Evolutionary conservation across 2,888 invertebrate species (phyloP), one percentile per base, ranked within the genome.

Genomic region (Altica lythri): DNA sequence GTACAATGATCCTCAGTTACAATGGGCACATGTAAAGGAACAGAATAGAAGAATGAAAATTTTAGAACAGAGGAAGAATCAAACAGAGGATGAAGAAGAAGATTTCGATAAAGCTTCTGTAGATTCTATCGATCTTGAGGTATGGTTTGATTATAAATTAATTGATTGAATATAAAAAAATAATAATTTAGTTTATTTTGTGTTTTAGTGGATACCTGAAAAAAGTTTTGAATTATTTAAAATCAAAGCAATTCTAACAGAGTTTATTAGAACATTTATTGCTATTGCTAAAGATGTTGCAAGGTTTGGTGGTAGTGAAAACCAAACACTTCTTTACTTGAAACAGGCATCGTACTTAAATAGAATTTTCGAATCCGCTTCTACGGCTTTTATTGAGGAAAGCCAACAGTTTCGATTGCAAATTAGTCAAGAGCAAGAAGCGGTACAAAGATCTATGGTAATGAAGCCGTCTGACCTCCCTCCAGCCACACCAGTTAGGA

Each of bases 221-320:
- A 69, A 63, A 44, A 44, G 60, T 51, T 60, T 88, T 72, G 85
- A 86, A 45, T 71, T 80, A 2, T 78, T 83, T 57, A 80, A 88
- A 47, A 78, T 83, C 32, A 80, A 83, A 13, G 74, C 82, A 48
- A 78, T 90, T 1, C 72, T 90, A 0, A 83, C 85, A 67, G 83
- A 87, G 66, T 87, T 91, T 64, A 83, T 89, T 38, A 79, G 83
- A 18, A 86, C 89, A 66, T 86, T 89, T 64, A 81, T 90, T 25
- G 80, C 83, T 47, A 87, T 90, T 81, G 84, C 87, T 1, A 80
- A 83, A 49, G 81, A 80, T 45, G 85, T 87, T 57, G 81, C 83
- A 10, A 80, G 81, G 57, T 83, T 85, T 52, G 80, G 83, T 8
- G 82, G 85, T 0, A 76, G 79, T 10, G 77, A 80, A 51, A 17